phyloP scores from a whole-genome alignment of 23 tunicate genomes.

The Trididemnum nubilum region DNA sequence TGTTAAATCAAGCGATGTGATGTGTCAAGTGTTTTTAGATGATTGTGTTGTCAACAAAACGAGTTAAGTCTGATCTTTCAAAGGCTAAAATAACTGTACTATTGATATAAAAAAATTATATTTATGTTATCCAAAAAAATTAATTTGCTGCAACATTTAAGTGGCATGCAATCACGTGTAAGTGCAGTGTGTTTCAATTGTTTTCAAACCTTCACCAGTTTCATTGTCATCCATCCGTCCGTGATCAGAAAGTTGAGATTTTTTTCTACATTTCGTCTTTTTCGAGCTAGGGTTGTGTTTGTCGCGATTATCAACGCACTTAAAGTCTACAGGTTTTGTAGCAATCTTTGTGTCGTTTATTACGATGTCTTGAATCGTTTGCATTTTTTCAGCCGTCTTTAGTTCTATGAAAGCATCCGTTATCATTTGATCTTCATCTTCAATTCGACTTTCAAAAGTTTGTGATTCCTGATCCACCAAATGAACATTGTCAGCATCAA shows the following conservation, averaged over 20 bases:
- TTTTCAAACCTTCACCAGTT: constrained; percentile 86
- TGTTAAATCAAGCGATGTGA: too few species aligned
- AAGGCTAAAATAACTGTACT: too few species aligned
- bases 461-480: constrained; percentile 51
- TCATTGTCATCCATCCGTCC: constrained; percentile 59
- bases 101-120: too few species aligned
- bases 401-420: constrained; percentile 50
- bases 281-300: not conserved
- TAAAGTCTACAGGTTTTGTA: not conserved
- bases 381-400: constrained; percentile 51
- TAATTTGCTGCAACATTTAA: too few species aligned
- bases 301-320: not conserved
- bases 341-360: constrained; percentile 16
- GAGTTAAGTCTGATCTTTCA: too few species aligned
- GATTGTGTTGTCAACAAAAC: too few species aligned
- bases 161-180: too few species aligned
- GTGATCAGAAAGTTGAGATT: not conserved
- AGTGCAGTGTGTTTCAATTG: too few species aligned
- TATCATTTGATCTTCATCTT: constrained; percentile 51
- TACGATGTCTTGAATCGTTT: constrained; percentile 33
- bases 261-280: constrained; percentile 15
- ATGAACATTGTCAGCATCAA: not conserved
- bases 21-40: too few species aligned
- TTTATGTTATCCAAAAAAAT: too few species aligned
- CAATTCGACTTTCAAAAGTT: constrained; percentile 48